A percentile compares a stretch with the other conserved stretches of the same genome.
Evolutionary conservation across 2,113 vertebrate species (phyloP).

Genomic region (Dicentrarchus labrax): DNA sequence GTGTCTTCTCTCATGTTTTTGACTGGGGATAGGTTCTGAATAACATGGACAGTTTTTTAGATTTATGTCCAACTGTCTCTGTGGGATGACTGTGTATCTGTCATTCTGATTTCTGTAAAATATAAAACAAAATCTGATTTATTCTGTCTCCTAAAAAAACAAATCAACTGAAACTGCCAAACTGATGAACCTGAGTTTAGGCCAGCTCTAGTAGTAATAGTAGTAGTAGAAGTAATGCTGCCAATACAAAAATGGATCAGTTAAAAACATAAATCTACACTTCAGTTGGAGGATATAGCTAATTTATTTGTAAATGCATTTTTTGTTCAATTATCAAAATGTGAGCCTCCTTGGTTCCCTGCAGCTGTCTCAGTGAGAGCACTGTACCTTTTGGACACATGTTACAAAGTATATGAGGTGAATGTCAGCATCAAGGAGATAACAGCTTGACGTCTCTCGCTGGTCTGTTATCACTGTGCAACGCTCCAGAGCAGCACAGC

Average conservation of each 20-base stretch:
- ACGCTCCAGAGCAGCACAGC: constrained; percentile 67
- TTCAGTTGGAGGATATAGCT: neutral
- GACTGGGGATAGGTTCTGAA: constrained; percentile 31
- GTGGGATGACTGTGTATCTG: neutral
- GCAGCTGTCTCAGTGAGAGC: constrained; percentile 54
- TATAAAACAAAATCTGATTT: neutral
- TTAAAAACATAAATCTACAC: constrained; percentile 9
- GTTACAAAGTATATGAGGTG: constrained; percentile 73
- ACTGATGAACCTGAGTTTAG: neutral
- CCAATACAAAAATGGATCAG: constrained; percentile 4
- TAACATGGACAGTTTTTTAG: constrained; percentile 15
- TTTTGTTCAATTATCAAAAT: constrained; percentile 29
- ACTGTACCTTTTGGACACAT: constrained; percentile 66
- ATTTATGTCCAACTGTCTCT: neutral
- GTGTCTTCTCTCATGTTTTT: constrained; percentile 38
- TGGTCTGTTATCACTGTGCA: constrained; percentile 71
- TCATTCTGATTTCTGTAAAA: constrained; percentile 4
- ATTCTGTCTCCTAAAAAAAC: neutral
- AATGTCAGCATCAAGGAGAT: constrained; percentile 79
- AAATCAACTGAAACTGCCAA: neutral
- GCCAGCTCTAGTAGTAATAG: neutral
- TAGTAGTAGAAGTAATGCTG: neutral
- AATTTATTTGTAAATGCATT: constrained; percentile 18
- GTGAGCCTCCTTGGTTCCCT: constrained; percentile 30
- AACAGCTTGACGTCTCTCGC: constrained; percentile 74